phyloP scores from a whole-genome alignment of 2,888 invertebrate genomes.

The Dyspetes luteomarginatus region DNA sequence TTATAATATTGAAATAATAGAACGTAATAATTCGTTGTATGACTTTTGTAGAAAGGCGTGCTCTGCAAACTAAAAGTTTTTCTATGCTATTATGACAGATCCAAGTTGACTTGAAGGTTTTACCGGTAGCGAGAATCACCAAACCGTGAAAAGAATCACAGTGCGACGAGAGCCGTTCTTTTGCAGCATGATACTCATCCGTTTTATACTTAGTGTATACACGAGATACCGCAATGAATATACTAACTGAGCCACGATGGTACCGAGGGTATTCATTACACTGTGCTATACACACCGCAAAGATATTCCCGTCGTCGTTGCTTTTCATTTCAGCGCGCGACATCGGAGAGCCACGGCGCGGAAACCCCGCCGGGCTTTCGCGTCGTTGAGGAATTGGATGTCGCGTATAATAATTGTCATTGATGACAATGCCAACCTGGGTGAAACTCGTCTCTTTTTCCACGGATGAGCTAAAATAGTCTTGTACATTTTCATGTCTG shows the following conservation, averaged over 20 bases:
- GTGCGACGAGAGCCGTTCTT: constrained; percentile 1
- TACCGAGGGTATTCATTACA: constrained; percentile 55
- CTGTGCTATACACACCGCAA: constrained; percentile 43
- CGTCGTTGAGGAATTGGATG: background rate
- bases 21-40: background rate
- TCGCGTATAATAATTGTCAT: constrained; percentile 61
- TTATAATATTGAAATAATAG: too few species aligned
- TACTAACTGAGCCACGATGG: constrained; percentile 48
- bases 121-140: constrained; percentile 5
- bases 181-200: constrained; percentile 26
- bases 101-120: constrained; percentile 6
- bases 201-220: constrained; percentile 54
- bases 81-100: background rate
- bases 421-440: background rate
- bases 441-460: background rate
- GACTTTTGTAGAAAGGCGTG: background rate
- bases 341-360: background rate
- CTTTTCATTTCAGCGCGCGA: background rate
- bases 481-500: too few species aligned
- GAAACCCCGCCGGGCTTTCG: background rate
- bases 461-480: background rate
- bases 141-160: constrained; percentile 34
- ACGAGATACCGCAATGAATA: constrained; percentile 33
- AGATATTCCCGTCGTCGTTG: constrained; percentile 43
- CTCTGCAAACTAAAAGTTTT: background rate